Evolutionary conservation across 2,888 invertebrate genomes (phyloP), one percentile per base, ranked within the genome.

Genomic region (Cephus sareptanus): DNA sequence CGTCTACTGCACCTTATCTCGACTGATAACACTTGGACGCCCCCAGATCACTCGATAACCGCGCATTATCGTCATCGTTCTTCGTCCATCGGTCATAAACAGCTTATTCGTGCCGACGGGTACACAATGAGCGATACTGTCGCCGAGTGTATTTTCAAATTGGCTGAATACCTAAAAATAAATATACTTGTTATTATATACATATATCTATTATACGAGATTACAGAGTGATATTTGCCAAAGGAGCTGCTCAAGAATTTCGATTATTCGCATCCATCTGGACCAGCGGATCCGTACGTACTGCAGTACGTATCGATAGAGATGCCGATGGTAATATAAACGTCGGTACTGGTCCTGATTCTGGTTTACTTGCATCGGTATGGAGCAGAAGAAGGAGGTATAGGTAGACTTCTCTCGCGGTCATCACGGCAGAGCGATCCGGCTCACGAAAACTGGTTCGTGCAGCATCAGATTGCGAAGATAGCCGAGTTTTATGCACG

Each of bases 1-100:
- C 89, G 84, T 83, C 85, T 85, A 79, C 83, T 81, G 86, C 85
- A 84, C 86, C 85, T 87, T 89, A 88, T 90, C 85, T 75, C 76
- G 76, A 71, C 75, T 77, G 91, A 91, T 91, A 91, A 90, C 90
- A 90, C 88, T 90, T 87, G 86, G 86, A 91, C 91, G 91, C 91
- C 91, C 91, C 91, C 91, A 91, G 91, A 91, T 91, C 89, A 89
- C 83, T 87, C 88, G 91, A 91, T 91, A 91, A 90, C 87, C 86
- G 77, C 82, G 82, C 23, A 2, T 82, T 89, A 90, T 89, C 89
- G 85, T 81, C 88, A 89, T 88, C 89, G 87, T 81, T 40, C 86
- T 84, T 84, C 85, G 83, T 85, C 85, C 87, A 88, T 88, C 87
- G 87, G 83, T 85, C 86, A 83, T 88, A 86, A 71, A 11, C 71